Evolutionary conservation across 2,888 invertebrate genomes (phyloP), one percentile per base, ranked within the genome.

Genomic region (Orchestes rusci): DNA sequence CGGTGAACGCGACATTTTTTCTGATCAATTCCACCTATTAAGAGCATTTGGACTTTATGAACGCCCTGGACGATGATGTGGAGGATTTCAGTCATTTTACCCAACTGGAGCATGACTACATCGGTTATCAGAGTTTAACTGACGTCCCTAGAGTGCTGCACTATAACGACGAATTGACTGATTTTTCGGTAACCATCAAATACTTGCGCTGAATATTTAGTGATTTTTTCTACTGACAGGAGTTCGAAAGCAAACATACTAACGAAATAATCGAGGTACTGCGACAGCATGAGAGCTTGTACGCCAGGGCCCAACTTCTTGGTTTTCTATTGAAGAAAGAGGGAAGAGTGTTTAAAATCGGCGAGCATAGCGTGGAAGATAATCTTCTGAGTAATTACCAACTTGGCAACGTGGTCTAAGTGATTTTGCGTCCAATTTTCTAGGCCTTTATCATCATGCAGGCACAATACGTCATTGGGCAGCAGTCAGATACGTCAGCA

Each of bases 31-130:
- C 27, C 27, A 23, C 18, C 8, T 10, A 30, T 32, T 16, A 15
- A 78, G 99, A 99, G 68, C 97, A 99, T 72, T 74, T 99, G 67
- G 99, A 99, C 72, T 99, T 96, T 67, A 85, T 97, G 78, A 88
- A 85, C 64, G 83, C 86, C 57, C 80, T 83, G 44, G 81, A 83
- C 63, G 74, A 84, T 43, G 58, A 79, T 0, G 77, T 84, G 35
- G 76, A 79, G 59, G 45, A 48, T 29, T 84, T 92, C 62, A 79
- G 77, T 4, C 85, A 89, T 50, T 93, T 96, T 69, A 80, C 81
- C 49, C 95, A 96, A 70, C 70, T 93, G 47, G 83, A 90, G 64
- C 89, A 90, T 65, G 89, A 90, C 63, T 91, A 91, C 64, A 87
- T 91, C 63, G 93, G 92, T 33, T 95, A 95, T 71, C 93, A 93